Evolutionary conservation across 2,888 invertebrate species (phyloP), one percentile per base, ranked within the genome.

Genomic region (Hymenopus coronatus): DNA sequence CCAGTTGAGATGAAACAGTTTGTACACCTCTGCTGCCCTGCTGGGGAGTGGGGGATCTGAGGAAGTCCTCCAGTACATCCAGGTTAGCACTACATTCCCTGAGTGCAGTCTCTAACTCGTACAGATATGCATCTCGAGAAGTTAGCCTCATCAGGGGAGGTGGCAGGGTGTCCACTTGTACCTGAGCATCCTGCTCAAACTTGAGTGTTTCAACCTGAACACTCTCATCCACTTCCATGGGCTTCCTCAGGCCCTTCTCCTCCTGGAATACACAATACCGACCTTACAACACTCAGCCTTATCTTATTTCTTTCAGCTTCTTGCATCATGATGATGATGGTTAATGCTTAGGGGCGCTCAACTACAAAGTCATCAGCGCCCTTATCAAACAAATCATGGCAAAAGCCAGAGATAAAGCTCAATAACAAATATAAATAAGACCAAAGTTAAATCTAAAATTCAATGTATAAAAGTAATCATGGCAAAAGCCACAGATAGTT

Each of bases 81-180:
- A 98, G 93, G 90, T 96, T 95, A 12, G 94, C 94, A 86, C 95
- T 94, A 91, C 97, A 96, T 92, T 98, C 98, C 84, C 93, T 93
- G 7, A 97, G 94, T 0, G 97, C 98, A 6, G 96, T 95, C 83
- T 95, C 94, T 82, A 98, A 93, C 93, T 98, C 97, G 91, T 95
- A 96, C 88, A 96, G 93, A 92, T 97, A 98, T 0, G 97, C 97
- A 92, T 98, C 97, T 92, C 97, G 96, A 7, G 97, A 96, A 83
- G 97, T 97, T 93, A 96, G 88, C 9, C 90, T 90, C 20, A 33
- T 87, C 3, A 89, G 88, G 3, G 87, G 83, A 9, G 87, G 88
- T 15, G 95, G 95, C 83, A 98, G 93, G 0, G 98, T 98, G 92
- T 97, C 96, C 1, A 98, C 98, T 94, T 98, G 98, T 8, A 97